Base-by-base conservation (phyloP, 2,797 vertebrate species). In the Denticeps clupeoides region DNA sequence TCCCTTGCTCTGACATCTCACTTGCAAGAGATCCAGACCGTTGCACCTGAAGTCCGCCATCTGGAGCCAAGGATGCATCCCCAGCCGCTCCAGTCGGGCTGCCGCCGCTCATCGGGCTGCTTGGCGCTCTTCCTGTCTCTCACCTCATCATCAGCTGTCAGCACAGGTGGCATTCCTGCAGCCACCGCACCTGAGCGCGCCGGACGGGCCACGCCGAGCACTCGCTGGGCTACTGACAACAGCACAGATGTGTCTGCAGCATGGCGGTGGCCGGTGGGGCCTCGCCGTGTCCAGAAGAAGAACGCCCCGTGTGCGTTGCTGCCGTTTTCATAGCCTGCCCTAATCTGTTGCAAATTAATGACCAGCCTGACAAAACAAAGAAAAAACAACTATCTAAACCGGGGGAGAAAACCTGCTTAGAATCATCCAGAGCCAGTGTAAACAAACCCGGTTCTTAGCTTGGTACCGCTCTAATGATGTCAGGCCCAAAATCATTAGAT, bases 401-500 rank as follows among this genome's bases (percentile, higher is more conserved):
- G n/a, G n/a, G n/a, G 18, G 16, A 5, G 35, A 38, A 38, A 38
- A 38, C 18, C 35, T 38, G 18, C 38, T 35, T 38, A 38, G 38
- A 38, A 35, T 38, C 35, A 38, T 38, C 35, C 11, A 16, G 35
- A 38, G 35, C 38, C 16, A 38, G 11, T 21, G 35, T 38, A 35
- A 38, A 38, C 35, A 38, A 38, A 38, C 35, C 38, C 35, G 16
- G 10, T 38, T n/a, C 35, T 19, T 38, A 35, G 35, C 38, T 38
- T 35, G 38, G 35, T 38, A 55, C 49, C 18, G 11, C 42, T 35
- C 73, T 77, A 82, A 80, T 76, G 74, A 79, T 75, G 69, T 77
- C 78, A 75, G 70, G 67, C 57, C 68, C 66, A 55, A 67, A 72
- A 68, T 53, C 55, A 58, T 68, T 72, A 65, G 71, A 58, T 22